These are phyloP conservation scores for Nesogale talazaci DNA, from an alignment of 2,113 vertebrate genomes.

Conservation along the genomic window DNA sequence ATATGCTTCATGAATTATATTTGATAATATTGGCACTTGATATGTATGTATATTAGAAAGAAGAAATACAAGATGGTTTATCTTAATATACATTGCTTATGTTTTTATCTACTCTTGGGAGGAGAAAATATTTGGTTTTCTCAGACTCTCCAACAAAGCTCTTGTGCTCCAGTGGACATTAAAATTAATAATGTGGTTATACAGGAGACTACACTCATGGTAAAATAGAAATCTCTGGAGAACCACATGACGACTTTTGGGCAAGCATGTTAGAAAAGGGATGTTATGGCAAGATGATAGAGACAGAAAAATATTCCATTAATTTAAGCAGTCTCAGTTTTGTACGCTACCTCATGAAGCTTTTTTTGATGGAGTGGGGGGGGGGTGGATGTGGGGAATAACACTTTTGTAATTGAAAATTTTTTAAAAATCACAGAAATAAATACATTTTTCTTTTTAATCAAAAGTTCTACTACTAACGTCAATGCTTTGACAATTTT, in stretches of 20 bases:
- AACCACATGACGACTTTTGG: constrained; percentile 52
- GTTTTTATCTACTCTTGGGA: not conserved
- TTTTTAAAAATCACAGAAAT: constrained; percentile 54
- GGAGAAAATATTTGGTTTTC: constrained; percentile 43
- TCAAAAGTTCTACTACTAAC: constrained; percentile 82
- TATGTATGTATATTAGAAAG: too few species aligned
- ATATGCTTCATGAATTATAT: constrained; percentile 30
- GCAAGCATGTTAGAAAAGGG: constrained; percentile 70
- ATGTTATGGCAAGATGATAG: constrained; percentile 64
- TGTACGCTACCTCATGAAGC: constrained; percentile 52
- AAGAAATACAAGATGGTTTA: constrained; percentile 2
- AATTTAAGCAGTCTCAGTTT: constrained; percentile 55
- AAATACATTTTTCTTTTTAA: constrained; percentile 50
- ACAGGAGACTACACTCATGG: constrained; percentile 50
- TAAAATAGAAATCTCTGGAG: constrained; percentile 47
- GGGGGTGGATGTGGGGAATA: constrained; percentile 44
- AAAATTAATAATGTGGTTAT: constrained; percentile 51
- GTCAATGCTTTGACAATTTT: constrained; percentile 90
- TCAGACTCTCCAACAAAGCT: constrained; percentile 21
- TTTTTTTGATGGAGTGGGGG: not conserved
- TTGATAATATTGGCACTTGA: not conserved
- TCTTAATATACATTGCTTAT: not conserved
- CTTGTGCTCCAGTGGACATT: constrained; percentile 47
- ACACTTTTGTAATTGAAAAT: constrained; percentile 77
- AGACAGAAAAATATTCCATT: constrained; percentile 46